Evolutionary conservation across 2,797 vertebrate genomes (phyloP).

Genomic region (Characodon lateralis): DNA sequence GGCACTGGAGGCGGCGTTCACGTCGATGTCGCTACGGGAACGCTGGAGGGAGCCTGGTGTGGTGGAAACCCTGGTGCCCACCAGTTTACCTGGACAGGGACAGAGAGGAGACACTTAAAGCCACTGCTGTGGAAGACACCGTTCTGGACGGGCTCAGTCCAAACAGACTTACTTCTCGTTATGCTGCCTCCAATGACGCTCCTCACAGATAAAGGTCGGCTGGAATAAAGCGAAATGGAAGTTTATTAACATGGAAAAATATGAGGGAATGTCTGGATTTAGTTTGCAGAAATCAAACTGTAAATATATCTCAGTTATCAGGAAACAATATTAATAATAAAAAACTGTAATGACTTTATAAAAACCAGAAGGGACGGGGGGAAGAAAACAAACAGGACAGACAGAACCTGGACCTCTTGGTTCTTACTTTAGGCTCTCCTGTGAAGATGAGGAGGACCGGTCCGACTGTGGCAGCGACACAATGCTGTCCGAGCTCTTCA

Average conservation of each 20-base stretch:
- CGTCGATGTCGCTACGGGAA: constrained; percentile 95
- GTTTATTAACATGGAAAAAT: background rate
- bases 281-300: constrained; percentile 12
- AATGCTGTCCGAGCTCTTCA: constrained; percentile 96
- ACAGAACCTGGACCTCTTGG: background rate
- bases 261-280: background rate
- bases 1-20: constrained; percentile 94
- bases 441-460: constrained; percentile 96
- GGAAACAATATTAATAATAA: no score
- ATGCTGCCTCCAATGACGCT: constrained; percentile 91
- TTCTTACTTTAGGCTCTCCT: constrained; percentile 97
- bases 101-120: background rate
- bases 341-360: no score
- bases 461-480: constrained; percentile 96
- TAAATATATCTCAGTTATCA: no score
- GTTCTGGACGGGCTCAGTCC: background rate
- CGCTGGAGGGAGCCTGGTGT: constrained; percentile 92
- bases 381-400: no score
- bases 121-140: no score
- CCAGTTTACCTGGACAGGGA: constrained; percentile 85
- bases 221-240: constrained; percentile 51
- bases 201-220: constrained; percentile 92
- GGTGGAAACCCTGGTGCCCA: constrained; percentile 85
- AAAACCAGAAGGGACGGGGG: background rate
- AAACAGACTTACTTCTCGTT: constrained; percentile 86